phyloP scores from a whole-genome alignment of 2,797 vertebrate genomes.

The Varecia variegata region DNA sequence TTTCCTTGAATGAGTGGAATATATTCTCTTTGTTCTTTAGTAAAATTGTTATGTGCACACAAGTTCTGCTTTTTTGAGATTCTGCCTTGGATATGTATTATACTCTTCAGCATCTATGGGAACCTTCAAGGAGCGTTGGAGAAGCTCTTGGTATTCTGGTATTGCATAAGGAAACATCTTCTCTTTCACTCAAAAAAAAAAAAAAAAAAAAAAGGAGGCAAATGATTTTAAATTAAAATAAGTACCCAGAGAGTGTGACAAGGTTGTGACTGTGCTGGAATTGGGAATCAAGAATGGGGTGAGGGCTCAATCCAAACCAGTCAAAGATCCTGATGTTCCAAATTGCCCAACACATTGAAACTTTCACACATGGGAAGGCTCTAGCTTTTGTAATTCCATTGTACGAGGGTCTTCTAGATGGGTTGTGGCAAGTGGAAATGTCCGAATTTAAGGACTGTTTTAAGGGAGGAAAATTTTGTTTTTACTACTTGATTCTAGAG shows the following conservation, averaged over 20 bases:
- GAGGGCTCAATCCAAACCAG: background rate
- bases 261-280: background rate
- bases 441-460: background rate
- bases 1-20: background rate
- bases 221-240: background rate
- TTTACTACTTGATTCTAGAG: background rate
- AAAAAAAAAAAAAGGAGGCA: background rate
- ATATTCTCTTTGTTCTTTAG: background rate
- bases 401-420: background rate
- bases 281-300: background rate
- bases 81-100: background rate
- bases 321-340: background rate
- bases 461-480: background rate
- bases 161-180: background rate
- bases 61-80: background rate
- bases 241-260: background rate
- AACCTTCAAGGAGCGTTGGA: background rate
- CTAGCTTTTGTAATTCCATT: background rate
- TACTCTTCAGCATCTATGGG: background rate
- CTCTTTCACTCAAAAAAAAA: background rate
- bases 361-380: background rate
- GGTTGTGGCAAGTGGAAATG: background rate
- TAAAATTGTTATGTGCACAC: background rate
- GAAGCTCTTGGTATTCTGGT: background rate
- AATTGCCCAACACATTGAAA: background rate